Evolutionary conservation across 2,113 vertebrate genomes (phyloP).

Genomic region (Melanerpes aurifrons): DNA sequence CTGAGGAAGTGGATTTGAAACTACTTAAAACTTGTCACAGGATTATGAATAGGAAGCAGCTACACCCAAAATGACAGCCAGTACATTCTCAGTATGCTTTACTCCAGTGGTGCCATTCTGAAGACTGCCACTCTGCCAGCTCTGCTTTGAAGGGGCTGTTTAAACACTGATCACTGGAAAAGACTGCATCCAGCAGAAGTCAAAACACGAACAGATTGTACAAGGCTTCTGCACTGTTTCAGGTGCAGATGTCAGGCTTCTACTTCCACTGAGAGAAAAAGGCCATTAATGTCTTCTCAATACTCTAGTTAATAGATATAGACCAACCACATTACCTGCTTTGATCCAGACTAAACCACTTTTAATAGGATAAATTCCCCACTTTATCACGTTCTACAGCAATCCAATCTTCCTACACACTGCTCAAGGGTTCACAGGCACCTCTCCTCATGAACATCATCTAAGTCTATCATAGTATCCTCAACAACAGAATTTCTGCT

Average conservation of each 20-base stretch:
- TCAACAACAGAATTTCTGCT: neutral
- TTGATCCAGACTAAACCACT: neutral
- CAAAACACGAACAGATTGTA: neutral
- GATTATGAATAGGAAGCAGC: neutral
- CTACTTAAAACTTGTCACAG: neutral
- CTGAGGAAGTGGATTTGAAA: neutral
- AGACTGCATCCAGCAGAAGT: neutral
- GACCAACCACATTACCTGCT: neutral
- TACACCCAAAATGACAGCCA: neutral
- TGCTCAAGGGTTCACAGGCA: neutral
- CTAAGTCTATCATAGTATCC: neutral
- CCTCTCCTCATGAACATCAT: neutral
- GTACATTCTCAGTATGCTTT: neutral
- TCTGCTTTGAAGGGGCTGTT: neutral
- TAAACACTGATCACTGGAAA: neutral
- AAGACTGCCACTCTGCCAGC: neutral
- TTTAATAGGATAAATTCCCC: neutral
- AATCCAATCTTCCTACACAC: neutral
- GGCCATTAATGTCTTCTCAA: neutral
- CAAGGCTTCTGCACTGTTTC: neutral
- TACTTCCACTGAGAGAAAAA: neutral
- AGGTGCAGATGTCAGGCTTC: neutral
- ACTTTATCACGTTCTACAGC: neutral
- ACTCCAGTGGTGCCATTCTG: neutral
- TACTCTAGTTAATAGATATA: neutral